A percentile compares a stretch with the other conserved stretches of the same genome.
These are phyloP conservation scores for Diarsia dahlii DNA, from an alignment of 2,888 invertebrate species.

Conservation along the genomic window DNA sequence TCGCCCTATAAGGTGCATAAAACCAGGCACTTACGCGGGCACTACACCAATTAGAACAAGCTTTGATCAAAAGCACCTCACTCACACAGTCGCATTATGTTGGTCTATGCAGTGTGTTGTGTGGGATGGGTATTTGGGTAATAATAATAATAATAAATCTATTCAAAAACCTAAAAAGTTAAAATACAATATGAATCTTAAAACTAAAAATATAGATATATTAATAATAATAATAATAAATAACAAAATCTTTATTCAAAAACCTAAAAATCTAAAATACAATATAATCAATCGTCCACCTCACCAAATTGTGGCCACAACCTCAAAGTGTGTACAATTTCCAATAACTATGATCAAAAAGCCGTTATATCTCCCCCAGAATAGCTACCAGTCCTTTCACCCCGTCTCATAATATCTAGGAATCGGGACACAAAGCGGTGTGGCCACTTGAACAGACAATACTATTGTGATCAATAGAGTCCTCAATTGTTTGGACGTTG, in stretches of 20 bases:
- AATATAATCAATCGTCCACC: no score
- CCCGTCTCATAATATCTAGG: constrained; percentile 13
- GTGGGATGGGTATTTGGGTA: not conserved
- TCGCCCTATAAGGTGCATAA: not conserved
- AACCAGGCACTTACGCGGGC: not conserved
- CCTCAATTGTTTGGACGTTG: constrained; percentile 23
- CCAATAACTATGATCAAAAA: not conserved
- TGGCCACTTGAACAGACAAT: constrained; percentile 21
- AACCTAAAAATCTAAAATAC: no score
- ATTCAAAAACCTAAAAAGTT: no score
- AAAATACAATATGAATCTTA: no score
- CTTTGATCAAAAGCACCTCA: not conserved
- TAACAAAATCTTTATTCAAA: no score
- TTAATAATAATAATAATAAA: no score
- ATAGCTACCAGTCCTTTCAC: constrained; percentile 2
- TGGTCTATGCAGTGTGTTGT: not conserved
- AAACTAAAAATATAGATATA: no score
- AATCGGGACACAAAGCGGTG: constrained; percentile 1
- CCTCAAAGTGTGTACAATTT: not conserved
- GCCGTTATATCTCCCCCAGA: not conserved
- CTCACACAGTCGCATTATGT: not conserved
- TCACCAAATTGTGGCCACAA: not conserved
- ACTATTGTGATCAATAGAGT: constrained; percentile 23
- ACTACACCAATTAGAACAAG: not conserved
- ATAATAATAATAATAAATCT: no score